Evolutionary conservation across 2,113 vertebrate genomes (phyloP).

Genomic region (Panthera leo): DNA sequence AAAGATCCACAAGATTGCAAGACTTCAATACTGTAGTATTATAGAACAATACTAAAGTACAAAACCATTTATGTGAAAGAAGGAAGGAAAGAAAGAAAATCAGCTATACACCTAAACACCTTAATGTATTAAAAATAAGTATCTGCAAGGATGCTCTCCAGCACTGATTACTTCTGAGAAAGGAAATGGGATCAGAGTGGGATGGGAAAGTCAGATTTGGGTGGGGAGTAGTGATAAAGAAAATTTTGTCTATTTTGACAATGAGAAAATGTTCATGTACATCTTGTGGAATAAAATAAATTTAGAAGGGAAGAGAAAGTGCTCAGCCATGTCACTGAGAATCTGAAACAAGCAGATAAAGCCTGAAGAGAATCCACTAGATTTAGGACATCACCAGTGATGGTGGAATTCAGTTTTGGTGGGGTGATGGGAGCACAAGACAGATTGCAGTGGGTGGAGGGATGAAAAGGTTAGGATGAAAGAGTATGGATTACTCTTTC

Average conservation of each 20-base stretch:
- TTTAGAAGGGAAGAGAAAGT: conserved; percentile 2
- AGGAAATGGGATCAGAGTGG: neutral
- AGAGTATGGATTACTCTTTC: neutral
- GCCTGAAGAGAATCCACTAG: neutral
- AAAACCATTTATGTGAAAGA: neutral
- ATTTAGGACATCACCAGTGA: neutral
- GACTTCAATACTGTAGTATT: neutral
- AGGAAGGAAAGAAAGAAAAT: neutral
- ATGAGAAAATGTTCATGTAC: neutral
- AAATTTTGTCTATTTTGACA: neutral
- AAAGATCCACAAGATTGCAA: neutral
- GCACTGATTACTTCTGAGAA: conserved; percentile 1
- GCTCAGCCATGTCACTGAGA: neutral
- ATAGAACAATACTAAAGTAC: neutral
- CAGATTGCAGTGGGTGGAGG: neutral
- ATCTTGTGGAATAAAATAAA: neutral
- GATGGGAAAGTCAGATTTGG: neutral
- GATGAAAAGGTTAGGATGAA: neutral
- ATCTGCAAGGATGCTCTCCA: neutral
- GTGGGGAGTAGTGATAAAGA: neutral
- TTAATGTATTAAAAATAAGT: neutral
- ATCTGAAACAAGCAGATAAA: neutral
- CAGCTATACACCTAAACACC: neutral
- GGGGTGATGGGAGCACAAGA: neutral
- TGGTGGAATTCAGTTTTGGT: neutral